Evolutionary conservation across 2,888 invertebrate genomes (phyloP), one percentile per base, ranked within the genome.

Genomic region (Stenodema calcarata): DNA sequence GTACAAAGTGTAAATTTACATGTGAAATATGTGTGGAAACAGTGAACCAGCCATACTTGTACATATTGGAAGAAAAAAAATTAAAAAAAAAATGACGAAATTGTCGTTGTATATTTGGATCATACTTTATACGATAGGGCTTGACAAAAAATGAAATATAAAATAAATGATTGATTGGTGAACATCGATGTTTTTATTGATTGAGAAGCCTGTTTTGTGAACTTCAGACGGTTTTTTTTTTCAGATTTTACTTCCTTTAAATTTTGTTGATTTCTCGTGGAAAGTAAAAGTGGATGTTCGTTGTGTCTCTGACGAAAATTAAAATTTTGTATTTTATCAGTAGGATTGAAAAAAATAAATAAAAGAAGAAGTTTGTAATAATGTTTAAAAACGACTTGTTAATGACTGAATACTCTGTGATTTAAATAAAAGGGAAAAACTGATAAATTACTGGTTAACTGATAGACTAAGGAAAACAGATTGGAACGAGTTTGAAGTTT

Each of bases 391-490:
- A 44, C 35, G 86, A 86, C 78, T 86, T 86, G 79, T 79, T 81
- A 78, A 86, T 84, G 88, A 88, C 88, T 88, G 88, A 88, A 86
- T 87, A 88, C 87, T 86, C 88, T 88, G 88, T 88, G 88, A 88
- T 88, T 87, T 50, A 62, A 47, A 78, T 79, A 79, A 80, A 76
- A 78, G 28, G 76, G 70, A 86, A n/a, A n/a, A 86, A 78, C 78
- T 76, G 86, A 86, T 86, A 62, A 86, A 78, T 86, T 76, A 86
- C 86, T 78, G 86, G 62, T 78, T 42, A 76, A 76, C 86, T 86
- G 76, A 76, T 86, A 78, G 76, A 44, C 50, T 86, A 86, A 78
- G 86, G 41, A 86, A 78, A 78, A 50, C 75, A 84, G 73, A 28
- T 44, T 83, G 35, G 23, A 62, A 62, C 30, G 42, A 81, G 41